Evolutionary conservation across 2,797 vertebrate genomes (phyloP).

Genomic region (Catostomus latipinnis): DNA sequence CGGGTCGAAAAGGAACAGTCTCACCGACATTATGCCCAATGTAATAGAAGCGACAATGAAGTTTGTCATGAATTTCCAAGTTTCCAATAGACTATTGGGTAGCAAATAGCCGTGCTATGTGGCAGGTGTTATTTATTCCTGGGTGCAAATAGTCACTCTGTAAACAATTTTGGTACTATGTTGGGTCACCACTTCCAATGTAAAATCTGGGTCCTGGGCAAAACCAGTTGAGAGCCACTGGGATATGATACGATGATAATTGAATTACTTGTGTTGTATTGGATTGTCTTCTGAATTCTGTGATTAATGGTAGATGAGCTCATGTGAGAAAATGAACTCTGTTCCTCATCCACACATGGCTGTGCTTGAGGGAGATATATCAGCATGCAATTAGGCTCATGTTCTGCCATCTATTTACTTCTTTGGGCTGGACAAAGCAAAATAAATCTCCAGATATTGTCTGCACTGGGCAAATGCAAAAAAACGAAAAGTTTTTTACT

Average conservation of each 20-base stretch:
- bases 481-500: constrained; percentile 6
- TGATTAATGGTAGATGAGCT: constrained; percentile 20
- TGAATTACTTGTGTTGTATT: neutral
- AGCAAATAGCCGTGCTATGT: too few relatives aligned
- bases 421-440: constrained; percentile 58
- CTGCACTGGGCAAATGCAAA: neutral
- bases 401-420: constrained; percentile 77
- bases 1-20: too few relatives aligned
- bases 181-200: too few relatives aligned
- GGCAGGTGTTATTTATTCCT: too few relatives aligned
- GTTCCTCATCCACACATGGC: constrained; percentile 63
- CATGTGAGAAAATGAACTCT: constrained; percentile 20
- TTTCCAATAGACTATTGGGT: neutral
- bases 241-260: neutral
- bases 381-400: constrained; percentile 68
- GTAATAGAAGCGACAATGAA: too few relatives aligned
- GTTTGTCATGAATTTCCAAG: too few relatives aligned
- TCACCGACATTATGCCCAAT: too few relatives aligned
- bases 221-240: neutral
- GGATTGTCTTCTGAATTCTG: constrained; percentile 22
- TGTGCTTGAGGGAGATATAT: constrained; percentile 62
- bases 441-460: constrained; percentile 48
- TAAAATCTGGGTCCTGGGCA: too few relatives aligned
- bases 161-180: too few relatives aligned
- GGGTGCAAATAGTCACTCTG: too few relatives aligned